phyloP scores from a whole-genome alignment of 2,888 invertebrate species.

The Drosophila suboccidentalis region DNA sequence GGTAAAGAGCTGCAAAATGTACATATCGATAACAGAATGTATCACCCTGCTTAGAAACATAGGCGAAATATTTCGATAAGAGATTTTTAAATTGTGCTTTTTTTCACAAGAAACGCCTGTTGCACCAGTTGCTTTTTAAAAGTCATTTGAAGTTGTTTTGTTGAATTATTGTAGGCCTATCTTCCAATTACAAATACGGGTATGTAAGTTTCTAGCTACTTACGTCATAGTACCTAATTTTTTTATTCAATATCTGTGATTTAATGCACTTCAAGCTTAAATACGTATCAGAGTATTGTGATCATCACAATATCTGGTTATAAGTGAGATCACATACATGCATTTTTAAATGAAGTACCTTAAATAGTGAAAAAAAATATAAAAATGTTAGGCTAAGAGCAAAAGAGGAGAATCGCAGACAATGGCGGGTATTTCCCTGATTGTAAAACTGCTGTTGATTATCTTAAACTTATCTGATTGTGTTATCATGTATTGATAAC shows the following conservation, averaged over 20 bases:
- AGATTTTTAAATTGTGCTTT: constrained; percentile 3
- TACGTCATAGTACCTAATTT: not conserved
- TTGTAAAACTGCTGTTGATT: too few relatives aligned
- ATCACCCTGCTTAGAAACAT: not conserved
- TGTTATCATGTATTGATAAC: too few relatives aligned
- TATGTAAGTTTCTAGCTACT: not conserved
- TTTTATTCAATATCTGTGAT: not conserved
- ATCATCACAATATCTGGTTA: not conserved
- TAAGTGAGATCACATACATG: too few relatives aligned
- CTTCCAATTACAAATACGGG: not conserved
- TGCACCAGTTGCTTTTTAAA: not conserved
- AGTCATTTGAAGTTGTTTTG: too few relatives aligned
- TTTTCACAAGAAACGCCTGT: not conserved
- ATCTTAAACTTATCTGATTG: too few relatives aligned
- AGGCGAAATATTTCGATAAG: not conserved
- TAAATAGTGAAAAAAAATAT: too few relatives aligned
- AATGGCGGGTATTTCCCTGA: too few relatives aligned
- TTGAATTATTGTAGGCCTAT: not conserved
- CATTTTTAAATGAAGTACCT: too few relatives aligned
- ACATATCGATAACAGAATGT: not conserved
- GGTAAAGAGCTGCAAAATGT: too few relatives aligned
- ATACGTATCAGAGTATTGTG: not conserved
- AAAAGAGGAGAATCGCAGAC: too few relatives aligned
- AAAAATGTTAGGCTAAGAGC: too few relatives aligned
- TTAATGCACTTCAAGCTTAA: not conserved